These are phyloP conservation scores for Papilio helenus DNA, from an alignment of 1,140 invertebrate genomes.

Conservation along the genomic window DNA sequence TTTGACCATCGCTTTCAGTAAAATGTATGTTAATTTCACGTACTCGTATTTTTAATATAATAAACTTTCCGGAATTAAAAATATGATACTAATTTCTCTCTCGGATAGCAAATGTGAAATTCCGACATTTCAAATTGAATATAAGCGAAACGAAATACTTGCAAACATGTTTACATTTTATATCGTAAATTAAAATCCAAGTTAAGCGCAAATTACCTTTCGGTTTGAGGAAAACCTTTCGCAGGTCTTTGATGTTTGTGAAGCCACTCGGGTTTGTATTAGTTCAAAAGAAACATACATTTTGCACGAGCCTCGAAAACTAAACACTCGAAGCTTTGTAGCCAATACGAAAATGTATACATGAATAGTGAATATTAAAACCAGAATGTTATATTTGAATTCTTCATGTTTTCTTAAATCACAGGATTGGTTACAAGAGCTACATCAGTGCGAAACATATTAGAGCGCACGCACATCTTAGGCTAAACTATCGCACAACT, in stretches of 20 bases:
- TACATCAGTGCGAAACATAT: too few relatives aligned
- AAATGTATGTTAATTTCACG: neutral
- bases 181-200: constrained; percentile 8
- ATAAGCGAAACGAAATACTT: neutral
- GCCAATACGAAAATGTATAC: neutral
- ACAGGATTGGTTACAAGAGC: too few relatives aligned
- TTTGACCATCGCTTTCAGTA: neutral
- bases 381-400: neutral
- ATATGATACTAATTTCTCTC: neutral
- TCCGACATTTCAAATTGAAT: neutral
- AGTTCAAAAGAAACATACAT: constrained; percentile 23
- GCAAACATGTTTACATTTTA: neutral
- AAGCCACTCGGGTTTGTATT: neutral
- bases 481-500: too few relatives aligned
- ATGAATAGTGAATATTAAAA: too few relatives aligned
- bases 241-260: constrained; percentile 7
- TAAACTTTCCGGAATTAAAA: neutral
- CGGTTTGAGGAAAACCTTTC: constrained; percentile 9
- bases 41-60: neutral
- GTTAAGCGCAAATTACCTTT: constrained; percentile 4
- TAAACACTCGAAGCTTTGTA: constrained; percentile 5
- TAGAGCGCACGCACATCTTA: too few relatives aligned
- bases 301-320: neutral
- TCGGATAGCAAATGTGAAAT: neutral
- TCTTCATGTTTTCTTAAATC: neutral